Evolutionary conservation across 2,888 invertebrate species (phyloP), one percentile per base, ranked within the genome.

Genomic region (Idaea biselata): DNA sequence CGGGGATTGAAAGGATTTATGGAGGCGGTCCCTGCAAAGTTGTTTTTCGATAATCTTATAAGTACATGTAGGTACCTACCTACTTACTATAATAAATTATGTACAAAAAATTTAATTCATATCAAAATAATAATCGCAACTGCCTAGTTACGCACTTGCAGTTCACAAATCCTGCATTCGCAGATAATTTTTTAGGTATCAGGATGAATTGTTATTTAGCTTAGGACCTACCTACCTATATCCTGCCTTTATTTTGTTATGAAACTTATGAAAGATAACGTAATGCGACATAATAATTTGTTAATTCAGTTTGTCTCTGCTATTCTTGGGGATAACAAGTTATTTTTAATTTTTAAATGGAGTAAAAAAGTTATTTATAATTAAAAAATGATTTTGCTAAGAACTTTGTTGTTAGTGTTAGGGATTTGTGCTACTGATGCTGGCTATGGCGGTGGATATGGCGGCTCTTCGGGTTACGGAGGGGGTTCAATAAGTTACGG

Each of bases 221-320:
- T 44, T 14, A 44, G 14, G 44, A 44, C 44, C 44, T 44, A 44
- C 44, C 44, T 44, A 44, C 70, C 68, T 73, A 72, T 82, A 78
- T 86, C 84, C 83, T 80, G 82, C 77, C 75, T 81, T 79, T 25
- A 25, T 25, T 44, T 11, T 14, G 44, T 44, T 14, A 14, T 44
- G 6, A 44, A 81, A 78, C 72, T 79, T 81, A 79, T 72, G 63
- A 64, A 62, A 76, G 76, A 78, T 79, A 81, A 75, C 71, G 68
- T 77, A 75, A 76, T 72, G 73, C 66, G 58, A 68, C 68, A 68
- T 72, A 71, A 74, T 68, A 67, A 72, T 75, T 78, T 72, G 66
- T 71, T 68, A 77, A 71, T 44, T 84, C 86, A 89, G 88, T 89
- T 67, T 73, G 75, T 79, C 80, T 80, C 81, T 73, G 82, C 77